These are phyloP conservation scores for Heliconius melpomene DNA, from an alignment of 1,140 invertebrate genomes.

Conservation along the genomic window DNA sequence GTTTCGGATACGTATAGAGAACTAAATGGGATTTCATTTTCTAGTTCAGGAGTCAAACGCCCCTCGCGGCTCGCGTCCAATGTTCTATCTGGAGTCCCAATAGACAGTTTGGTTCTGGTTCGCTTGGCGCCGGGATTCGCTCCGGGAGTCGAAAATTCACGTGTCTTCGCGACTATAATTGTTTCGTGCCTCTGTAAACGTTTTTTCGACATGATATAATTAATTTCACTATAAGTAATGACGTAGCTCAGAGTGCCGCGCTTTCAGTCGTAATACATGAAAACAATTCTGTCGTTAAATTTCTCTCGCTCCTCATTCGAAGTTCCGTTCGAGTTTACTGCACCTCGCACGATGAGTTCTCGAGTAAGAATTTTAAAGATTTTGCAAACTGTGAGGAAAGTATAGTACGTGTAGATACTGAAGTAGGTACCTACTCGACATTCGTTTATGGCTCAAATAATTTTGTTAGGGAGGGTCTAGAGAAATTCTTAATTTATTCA, in stretches of 20 bases:
- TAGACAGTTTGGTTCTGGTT: slow-evolving; percentile 65
- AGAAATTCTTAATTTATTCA: slow-evolving; percentile 60
- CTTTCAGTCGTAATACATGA: slow-evolving; percentile 40
- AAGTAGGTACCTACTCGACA: background rate
- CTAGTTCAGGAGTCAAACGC: slow-evolving; percentile 75
- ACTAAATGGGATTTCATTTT: slow-evolving; percentile 76
- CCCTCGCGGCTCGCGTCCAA: slow-evolving; percentile 58
- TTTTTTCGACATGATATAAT: slow-evolving; percentile 67
- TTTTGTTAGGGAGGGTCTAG: slow-evolving; percentile 41
- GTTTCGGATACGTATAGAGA: slow-evolving; percentile 49
- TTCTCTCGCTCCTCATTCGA: slow-evolving; percentile 37
- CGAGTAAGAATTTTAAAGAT: slow-evolving; percentile 32
- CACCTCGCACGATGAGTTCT: slow-evolving; percentile 42
- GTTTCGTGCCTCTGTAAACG: slow-evolving; percentile 52
- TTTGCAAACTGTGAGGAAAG: slow-evolving; percentile 9
- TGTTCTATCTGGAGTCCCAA: slow-evolving; percentile 56
- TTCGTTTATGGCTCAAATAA: slow-evolving; percentile 38
- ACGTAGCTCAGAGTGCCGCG: slow-evolving; percentile 51
- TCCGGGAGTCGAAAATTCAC: slow-evolving; percentile 42
- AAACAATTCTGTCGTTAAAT: slow-evolving; percentile 48
- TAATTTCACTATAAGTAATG: slow-evolving; percentile 62
- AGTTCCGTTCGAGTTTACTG: slow-evolving; percentile 41
- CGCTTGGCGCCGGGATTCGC: slow-evolving; percentile 49
- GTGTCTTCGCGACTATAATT: slow-evolving; percentile 56
- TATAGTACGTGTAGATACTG: background rate